phyloP scores from a whole-genome alignment of 2,113 vertebrate species.

The Turdus rufiventris region DNA sequence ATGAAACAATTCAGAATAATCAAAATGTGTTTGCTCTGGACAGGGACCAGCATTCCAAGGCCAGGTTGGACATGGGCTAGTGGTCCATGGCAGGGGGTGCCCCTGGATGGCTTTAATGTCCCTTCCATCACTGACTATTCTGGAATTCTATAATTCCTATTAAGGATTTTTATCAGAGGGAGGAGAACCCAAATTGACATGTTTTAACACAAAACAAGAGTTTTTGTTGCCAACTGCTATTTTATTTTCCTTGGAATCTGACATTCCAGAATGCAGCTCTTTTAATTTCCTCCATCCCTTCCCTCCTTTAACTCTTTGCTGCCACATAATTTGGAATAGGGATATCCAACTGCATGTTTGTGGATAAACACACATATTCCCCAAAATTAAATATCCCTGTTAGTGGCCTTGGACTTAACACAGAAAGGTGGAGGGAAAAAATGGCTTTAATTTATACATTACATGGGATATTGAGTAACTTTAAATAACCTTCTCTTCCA shows the following conservation, averaged over 20 bases:
- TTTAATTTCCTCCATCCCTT: background rate
- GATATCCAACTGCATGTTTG: background rate
- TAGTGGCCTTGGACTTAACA: no score
- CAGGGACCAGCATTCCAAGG: no score
- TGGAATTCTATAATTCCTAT: background rate
- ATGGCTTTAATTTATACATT: background rate
- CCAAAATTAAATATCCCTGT: background rate
- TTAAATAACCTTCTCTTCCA: background rate
- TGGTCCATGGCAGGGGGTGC: no score
- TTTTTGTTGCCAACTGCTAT: background rate
- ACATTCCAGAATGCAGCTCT: background rate
- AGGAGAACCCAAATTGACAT: background rate
- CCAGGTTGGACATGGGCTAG: no score
- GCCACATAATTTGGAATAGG: no score
- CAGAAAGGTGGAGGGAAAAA: rapidly evolving
- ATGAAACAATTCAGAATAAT: no score
- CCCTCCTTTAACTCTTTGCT: background rate
- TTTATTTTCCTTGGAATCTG: background rate
- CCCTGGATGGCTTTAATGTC: background rate
- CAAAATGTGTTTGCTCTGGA: no score
- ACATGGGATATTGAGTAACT: background rate
- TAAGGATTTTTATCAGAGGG: background rate
- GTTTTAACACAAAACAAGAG: background rate
- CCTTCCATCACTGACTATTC: background rate
- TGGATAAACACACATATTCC: background rate